Percentiles rank a stretch among this genome's conserved stretches.
Conservation (phyloP, 2,113 vertebrate genomes). For the Pangasianodon gigas region DNA sequence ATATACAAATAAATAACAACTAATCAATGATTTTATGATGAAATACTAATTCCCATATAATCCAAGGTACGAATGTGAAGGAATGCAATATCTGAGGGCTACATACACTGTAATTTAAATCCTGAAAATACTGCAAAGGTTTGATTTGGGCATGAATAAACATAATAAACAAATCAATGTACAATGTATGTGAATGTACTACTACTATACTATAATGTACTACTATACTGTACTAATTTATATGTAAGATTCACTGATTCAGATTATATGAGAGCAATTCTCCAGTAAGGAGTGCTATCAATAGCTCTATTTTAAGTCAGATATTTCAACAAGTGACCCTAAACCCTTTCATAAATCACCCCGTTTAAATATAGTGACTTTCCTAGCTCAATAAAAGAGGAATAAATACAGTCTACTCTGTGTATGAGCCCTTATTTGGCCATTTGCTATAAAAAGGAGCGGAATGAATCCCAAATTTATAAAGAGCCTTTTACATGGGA, state of each 20-base stretch:
- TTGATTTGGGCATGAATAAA: background rate
- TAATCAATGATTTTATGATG: background rate
- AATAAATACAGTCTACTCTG: constrained; percentile 2
- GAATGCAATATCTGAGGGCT: background rate
- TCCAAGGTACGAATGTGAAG: background rate
- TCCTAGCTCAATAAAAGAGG: background rate
- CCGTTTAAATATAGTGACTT: constrained; percentile 26
- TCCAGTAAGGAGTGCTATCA: background rate
- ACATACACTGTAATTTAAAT: background rate
- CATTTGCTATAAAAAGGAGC: constrained; percentile 23
- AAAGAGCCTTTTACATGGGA: constrained; percentile 25
- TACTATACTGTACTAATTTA: too few relatives aligned
- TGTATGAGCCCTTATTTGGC: constrained; percentile 4
- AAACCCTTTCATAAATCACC: constrained; percentile 22
- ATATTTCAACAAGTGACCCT: background rate
- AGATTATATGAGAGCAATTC: background rate
- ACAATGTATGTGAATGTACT: background rate
- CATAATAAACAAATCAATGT: background rate
- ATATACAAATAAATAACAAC: background rate
- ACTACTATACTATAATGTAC: background rate
- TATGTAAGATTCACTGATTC: background rate
- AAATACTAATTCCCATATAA: background rate
- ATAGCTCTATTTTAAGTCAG: background rate
- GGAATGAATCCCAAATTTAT: constrained; percentile 22
- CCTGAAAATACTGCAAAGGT: background rate